phyloP scores from a whole-genome alignment of 2,888 invertebrate genomes.

The Deroplatys truncata region DNA sequence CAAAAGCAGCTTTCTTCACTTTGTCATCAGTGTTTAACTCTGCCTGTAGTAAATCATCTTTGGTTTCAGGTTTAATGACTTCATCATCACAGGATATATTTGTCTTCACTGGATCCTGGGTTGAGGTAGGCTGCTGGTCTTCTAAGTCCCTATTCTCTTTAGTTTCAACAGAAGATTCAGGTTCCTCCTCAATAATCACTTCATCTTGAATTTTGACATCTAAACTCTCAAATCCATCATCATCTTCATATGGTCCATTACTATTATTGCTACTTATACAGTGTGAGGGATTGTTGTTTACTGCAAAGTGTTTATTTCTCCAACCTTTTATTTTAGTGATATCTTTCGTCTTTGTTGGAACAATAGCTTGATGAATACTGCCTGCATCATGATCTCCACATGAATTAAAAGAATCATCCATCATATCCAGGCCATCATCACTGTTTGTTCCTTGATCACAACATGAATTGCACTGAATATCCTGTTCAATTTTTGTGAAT shows the following conservation, averaged over 20 bases:
- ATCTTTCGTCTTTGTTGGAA: conserved; percentile 42
- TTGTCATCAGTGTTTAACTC: background rate
- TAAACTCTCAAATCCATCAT: conserved; percentile 24
- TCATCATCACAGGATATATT: background rate
- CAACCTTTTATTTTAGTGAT: conserved; percentile 45
- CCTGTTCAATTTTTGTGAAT: conserved; percentile 26
- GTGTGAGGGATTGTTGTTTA: conserved; percentile 23
- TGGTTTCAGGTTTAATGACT: background rate
- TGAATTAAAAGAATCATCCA: conserved; percentile 11
- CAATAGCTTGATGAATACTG: conserved; percentile 19
- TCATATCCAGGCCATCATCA: conserved; percentile 21
- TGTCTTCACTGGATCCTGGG: background rate
- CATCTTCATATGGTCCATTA: conserved; percentile 16
- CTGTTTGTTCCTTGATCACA: conserved; percentile 6
- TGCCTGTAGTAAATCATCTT: background rate
- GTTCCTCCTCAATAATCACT: background rate
- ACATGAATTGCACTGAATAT: background rate
- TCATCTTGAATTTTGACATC: conserved; percentile 1
- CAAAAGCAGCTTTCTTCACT: background rate
- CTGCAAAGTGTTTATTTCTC: conserved; percentile 37
- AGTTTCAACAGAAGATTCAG: background rate
- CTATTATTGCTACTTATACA: background rate
- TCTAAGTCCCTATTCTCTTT: background rate
- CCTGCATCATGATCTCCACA: conserved; percentile 7
- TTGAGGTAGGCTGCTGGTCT: background rate